Evolutionary conservation across 2,797 vertebrate genomes (phyloP).

Genomic region (Semaprochilodus insignis): DNA sequence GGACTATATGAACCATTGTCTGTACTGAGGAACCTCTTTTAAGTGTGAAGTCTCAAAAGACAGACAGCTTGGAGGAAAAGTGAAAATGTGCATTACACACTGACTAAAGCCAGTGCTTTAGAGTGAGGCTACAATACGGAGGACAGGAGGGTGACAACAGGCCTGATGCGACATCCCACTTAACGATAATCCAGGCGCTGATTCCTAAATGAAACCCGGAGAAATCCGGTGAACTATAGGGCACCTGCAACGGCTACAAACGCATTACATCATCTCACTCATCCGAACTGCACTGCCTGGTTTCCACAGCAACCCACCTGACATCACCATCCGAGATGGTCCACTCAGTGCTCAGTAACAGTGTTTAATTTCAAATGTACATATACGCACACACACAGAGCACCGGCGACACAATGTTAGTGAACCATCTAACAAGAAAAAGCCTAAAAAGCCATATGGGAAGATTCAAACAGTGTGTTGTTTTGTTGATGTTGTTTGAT

Average conservation of each 20-base stretch:
- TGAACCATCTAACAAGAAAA: neutral
- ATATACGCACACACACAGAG: slow-evolving; percentile 4
- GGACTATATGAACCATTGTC: too few relatives aligned
- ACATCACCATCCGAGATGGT: slow-evolving; percentile 59
- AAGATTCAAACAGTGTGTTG: neutral
- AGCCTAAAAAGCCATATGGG: neutral
- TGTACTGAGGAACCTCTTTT: too few relatives aligned
- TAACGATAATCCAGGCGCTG: neutral
- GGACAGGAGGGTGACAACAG: neutral
- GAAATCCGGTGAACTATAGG: slow-evolving; percentile 40
- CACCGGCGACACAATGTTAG: neutral
- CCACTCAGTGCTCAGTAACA: slow-evolving; percentile 30
- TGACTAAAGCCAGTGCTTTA: neutral
- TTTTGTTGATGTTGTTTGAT: neutral
- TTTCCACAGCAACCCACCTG: slow-evolving; percentile 69
- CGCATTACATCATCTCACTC: slow-evolving; percentile 64
- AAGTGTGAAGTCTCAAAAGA: neutral
- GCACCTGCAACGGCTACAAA: slow-evolving; percentile 55
- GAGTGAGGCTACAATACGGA: neutral
- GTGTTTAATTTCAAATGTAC: slow-evolving; percentile 36
- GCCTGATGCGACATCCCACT: neutral
- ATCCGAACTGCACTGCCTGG: slow-evolving; percentile 59
- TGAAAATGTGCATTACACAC: neutral
- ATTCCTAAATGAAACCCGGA: slow-evolving; percentile 34
- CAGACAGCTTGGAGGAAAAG: neutral